phyloP scores from a whole-genome alignment of 2,888 invertebrate genomes.

The Arrhopalites spinosus region DNA sequence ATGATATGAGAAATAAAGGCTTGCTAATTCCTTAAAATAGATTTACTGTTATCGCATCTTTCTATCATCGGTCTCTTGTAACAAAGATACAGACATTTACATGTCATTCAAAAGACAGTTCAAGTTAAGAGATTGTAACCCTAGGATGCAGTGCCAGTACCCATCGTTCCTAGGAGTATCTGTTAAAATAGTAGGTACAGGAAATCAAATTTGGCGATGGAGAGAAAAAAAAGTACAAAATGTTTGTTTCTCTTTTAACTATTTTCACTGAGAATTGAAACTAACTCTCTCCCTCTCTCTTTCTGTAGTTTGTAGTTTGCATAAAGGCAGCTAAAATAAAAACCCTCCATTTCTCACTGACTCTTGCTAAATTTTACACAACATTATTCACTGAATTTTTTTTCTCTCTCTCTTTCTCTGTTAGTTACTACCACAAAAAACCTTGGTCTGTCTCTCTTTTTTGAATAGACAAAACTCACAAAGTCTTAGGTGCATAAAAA shows the following conservation, averaged over 20 bases:
- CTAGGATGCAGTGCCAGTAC: background rate
- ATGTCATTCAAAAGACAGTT: background rate
- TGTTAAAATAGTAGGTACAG: background rate
- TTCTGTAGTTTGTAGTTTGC: background rate
- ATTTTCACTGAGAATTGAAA: background rate
- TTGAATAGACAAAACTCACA: too few relatives aligned
- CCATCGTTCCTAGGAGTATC: background rate
- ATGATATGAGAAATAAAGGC: too few relatives aligned
- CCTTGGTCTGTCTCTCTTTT: too few relatives aligned
- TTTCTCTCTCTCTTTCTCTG: background rate
- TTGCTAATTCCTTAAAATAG: constrained; percentile 24
- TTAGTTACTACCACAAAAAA: too few relatives aligned
- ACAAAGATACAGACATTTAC: constrained; percentile 6
- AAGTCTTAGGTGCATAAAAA: too few relatives aligned
- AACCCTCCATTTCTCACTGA: background rate
- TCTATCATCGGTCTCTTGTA: background rate
- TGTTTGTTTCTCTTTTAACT: background rate
- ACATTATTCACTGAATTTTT: background rate
- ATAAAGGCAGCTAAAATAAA: too few relatives aligned
- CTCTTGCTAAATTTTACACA: background rate
- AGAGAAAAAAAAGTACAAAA: background rate
- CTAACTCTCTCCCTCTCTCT: background rate
- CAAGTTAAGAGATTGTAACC: background rate
- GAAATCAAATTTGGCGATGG: background rate
- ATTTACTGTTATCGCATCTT: background rate